These are phyloP conservation scores for Gopherus flavomarginatus DNA, from an alignment of 2,113 vertebrate genomes.

Conservation along the genomic window DNA sequence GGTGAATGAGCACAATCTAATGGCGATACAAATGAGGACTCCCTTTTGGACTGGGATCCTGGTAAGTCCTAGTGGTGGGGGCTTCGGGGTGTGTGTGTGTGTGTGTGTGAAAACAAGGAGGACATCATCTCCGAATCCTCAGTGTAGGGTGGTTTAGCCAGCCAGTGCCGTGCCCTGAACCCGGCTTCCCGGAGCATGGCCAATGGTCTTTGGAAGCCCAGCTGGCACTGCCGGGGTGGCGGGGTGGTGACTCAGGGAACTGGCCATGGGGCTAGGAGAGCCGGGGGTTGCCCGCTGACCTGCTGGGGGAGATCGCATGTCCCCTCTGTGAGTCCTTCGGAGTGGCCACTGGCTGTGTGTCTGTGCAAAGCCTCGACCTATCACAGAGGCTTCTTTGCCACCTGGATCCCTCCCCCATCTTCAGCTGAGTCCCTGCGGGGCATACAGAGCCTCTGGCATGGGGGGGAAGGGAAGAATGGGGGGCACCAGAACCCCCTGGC, in stretches of 20 bases:
- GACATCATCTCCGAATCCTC: neutral
- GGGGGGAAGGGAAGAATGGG: neutral
- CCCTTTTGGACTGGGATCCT: neutral
- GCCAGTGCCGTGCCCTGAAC: neutral
- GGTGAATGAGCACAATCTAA: rapidly evolving
- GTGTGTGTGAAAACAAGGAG: neutral
- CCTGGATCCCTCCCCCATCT: neutral
- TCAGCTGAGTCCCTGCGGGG: neutral
- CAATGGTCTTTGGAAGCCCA: neutral
- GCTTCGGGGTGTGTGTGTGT: too few species aligned
- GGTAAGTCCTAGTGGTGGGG: neutral
- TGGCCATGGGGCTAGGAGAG: neutral
- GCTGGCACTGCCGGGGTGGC: neutral
- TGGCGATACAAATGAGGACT: rapidly evolving
- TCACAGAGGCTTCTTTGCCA: neutral
- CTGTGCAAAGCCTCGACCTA: neutral
- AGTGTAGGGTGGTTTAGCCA: neutral
- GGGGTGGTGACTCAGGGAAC: neutral
- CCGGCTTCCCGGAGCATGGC: neutral
- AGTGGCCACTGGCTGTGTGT: neutral
- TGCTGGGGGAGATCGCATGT: neutral
- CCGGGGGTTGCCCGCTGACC: neutral
- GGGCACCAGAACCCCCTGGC: neutral
- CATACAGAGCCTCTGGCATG: neutral
- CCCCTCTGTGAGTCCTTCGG: neutral